Conservation (phyloP, 2,888 invertebrate genomes). For the Stenodera caucasica region DNA sequence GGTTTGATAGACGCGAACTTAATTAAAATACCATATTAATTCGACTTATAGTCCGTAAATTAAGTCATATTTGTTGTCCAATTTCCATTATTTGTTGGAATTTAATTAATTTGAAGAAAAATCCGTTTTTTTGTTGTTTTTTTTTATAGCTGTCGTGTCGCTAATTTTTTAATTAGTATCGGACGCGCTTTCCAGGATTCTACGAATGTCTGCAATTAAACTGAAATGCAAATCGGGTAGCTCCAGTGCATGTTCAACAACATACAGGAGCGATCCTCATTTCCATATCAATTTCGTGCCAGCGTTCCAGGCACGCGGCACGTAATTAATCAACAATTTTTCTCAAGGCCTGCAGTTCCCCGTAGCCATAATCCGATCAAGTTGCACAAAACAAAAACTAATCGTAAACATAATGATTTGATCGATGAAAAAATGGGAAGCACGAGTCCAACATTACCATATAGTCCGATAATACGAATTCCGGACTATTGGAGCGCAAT, state of each 20-base stretch:
- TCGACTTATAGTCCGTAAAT: too few species aligned
- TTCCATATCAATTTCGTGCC: slow-evolving; percentile 42
- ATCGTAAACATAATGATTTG: too few species aligned
- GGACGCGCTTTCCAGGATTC: slow-evolving; percentile 22
- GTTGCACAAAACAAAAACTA: too few species aligned
- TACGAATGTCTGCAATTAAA: slow-evolving; percentile 26
- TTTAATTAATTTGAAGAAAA: not conserved
- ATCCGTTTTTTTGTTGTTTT: too few species aligned
- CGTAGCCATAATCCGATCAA: too few species aligned
- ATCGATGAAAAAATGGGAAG: slow-evolving; percentile 39
- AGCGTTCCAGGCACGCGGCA: slow-evolving; percentile 33
- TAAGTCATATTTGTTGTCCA: slow-evolving; percentile 33
- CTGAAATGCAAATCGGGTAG: slow-evolving; percentile 27
- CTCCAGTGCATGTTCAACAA: slow-evolving; percentile 25
- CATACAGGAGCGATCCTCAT: slow-evolving; percentile 31
- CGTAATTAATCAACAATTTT: slow-evolving; percentile 42
- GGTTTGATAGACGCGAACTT: slow-evolving; percentile 34
- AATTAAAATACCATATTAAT: slow-evolving; percentile 45
- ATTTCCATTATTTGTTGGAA: not conserved
- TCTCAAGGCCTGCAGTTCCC: too few species aligned
- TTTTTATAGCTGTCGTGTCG: not conserved
- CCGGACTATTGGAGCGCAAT: too few species aligned
- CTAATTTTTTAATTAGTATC: slow-evolving; percentile 26
- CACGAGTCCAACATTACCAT: slow-evolving; percentile 32
- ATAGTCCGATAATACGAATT: slow-evolving; percentile 2